Percentiles rank a stretch among this genome's conserved stretches.
Evolutionary conservation across 2,113 vertebrate genomes (phyloP).

Genomic region (Eurystomus gularis): DNA sequence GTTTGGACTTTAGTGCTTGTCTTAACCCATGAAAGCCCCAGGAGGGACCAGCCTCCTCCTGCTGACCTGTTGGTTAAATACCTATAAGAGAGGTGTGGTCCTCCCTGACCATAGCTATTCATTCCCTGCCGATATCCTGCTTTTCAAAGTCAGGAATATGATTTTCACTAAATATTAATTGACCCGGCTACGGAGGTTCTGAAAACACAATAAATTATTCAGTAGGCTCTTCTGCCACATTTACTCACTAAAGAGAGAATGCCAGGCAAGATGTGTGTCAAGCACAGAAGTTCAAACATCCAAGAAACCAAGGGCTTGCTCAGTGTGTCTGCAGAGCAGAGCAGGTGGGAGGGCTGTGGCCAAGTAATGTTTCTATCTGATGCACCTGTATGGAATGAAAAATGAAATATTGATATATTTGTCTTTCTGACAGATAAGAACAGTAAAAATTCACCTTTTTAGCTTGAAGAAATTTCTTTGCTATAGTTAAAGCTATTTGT

Average conservation of each 20-base stretch:
- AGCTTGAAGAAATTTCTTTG: background rate
- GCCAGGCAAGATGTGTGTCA: background rate
- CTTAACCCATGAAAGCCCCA: fast-evolving
- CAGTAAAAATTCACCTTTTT: background rate
- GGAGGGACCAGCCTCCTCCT: background rate
- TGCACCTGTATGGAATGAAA: background rate
- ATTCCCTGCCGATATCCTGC: background rate
- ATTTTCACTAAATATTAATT: conserved; percentile 32
- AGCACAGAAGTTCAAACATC: fast-evolving
- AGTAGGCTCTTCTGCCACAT: background rate
- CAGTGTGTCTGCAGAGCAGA: background rate
- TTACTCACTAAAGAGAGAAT: background rate
- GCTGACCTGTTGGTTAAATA: background rate
- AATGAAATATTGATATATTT: background rate
- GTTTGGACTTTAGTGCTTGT: background rate
- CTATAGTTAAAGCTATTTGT: background rate
- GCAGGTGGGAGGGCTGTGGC: background rate
- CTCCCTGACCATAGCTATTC: background rate
- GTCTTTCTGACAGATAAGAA: background rate
- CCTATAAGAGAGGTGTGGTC: fast-evolving
- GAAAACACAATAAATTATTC: conserved; percentile 24
- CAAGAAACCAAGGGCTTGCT: background rate
- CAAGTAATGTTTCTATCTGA: background rate
- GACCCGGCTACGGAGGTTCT: background rate
- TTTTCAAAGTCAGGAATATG: background rate